Evolutionary conservation across 2,888 invertebrate species (phyloP).

Genomic region (Masnerella sp.): DNA sequence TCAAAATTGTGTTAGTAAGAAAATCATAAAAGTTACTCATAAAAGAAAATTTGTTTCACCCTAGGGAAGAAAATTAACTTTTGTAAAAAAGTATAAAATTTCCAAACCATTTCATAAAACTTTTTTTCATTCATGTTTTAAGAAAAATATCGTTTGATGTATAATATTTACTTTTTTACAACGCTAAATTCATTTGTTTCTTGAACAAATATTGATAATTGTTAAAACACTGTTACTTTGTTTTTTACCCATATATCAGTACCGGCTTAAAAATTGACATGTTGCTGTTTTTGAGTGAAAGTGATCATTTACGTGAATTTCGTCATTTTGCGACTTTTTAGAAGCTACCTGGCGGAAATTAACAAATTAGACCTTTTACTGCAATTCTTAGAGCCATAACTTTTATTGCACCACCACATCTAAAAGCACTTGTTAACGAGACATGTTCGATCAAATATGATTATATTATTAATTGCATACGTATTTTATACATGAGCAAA

Average conservation of each 20-base stretch:
- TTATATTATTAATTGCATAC: slow-evolving; percentile 11
- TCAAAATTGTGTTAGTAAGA: too few species aligned
- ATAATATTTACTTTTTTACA: too few species aligned
- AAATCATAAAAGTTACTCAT: too few species aligned
- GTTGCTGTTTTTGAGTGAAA: slow-evolving; percentile 58
- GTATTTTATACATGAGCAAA: too few species aligned
- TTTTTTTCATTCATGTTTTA: too few species aligned
- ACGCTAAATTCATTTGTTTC: too few species aligned
- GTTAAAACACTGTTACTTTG: neutral
- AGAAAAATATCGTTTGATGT: too few species aligned
- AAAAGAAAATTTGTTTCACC: too few species aligned
- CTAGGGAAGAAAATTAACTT: too few species aligned
- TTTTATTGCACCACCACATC: slow-evolving; percentile 44
- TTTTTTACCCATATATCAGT: slow-evolving; percentile 45
- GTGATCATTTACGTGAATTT: slow-evolving; percentile 40
- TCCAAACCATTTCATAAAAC: too few species aligned
- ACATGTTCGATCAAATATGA: slow-evolving; percentile 8
- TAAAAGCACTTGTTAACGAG: slow-evolving; percentile 40
- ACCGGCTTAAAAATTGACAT: slow-evolving; percentile 49
- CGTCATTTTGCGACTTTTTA: slow-evolving; percentile 27
- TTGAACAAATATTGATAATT: too few species aligned
- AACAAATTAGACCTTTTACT: slow-evolving; percentile 41
- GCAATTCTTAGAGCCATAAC: slow-evolving; percentile 46
- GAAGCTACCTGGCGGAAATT: slow-evolving; percentile 39
- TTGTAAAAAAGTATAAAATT: too few species aligned